Conservation (phyloP, 2,797 vertebrate genomes). For the Hydrocynus forskahlii region DNA sequence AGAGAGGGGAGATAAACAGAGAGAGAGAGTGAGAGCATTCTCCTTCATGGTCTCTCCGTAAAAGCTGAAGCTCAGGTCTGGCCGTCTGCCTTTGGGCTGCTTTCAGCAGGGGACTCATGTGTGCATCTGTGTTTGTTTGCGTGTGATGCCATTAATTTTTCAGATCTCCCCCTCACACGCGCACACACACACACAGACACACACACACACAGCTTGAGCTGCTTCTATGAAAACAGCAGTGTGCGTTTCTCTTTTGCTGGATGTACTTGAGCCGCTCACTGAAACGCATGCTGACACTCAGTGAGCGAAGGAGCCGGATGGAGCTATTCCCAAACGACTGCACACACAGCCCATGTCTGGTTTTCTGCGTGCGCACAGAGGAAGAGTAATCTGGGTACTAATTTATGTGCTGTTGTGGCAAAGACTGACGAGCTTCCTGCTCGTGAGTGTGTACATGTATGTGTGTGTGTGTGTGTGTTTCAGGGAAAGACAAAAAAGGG, state of each 20-base stretch:
- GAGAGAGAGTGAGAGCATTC: slow-evolving; percentile 59
- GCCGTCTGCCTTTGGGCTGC: slow-evolving; percentile 75
- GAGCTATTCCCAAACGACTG: slow-evolving; percentile 66
- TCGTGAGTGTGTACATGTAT: slow-evolving; percentile 65
- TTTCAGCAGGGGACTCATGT: slow-evolving; percentile 76
- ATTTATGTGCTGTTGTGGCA: slow-evolving; percentile 78
- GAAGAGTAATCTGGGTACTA: slow-evolving; percentile 77
- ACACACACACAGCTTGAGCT: slow-evolving; percentile 67
- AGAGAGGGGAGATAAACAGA: slow-evolving; percentile 41
- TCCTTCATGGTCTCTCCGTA: slow-evolving; percentile 65
- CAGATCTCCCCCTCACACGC: slow-evolving; percentile 64
- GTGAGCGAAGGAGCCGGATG: slow-evolving; percentile 64
- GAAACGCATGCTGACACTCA: slow-evolving; percentile 78
- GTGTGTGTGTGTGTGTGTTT: slow-evolving; percentile 47
- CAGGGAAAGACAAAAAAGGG: slow-evolving; percentile 73
- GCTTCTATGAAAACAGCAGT: slow-evolving; percentile 71
- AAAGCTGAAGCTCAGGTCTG: slow-evolving; percentile 70
- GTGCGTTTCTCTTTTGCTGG: slow-evolving; percentile 70
- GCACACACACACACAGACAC: slow-evolving; percentile 40
- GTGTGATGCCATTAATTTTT: slow-evolving; percentile 82
- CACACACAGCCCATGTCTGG: slow-evolving; percentile 59
- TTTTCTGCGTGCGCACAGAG: slow-evolving; percentile 32
- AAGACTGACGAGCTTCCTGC: slow-evolving; percentile 81
- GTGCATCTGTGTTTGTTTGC: slow-evolving; percentile 78
- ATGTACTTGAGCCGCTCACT: slow-evolving; percentile 75